These are phyloP conservation scores for Rhinoderma darwinii DNA, from an alignment of 2,113 vertebrate species.

Conservation along the genomic window DNA sequence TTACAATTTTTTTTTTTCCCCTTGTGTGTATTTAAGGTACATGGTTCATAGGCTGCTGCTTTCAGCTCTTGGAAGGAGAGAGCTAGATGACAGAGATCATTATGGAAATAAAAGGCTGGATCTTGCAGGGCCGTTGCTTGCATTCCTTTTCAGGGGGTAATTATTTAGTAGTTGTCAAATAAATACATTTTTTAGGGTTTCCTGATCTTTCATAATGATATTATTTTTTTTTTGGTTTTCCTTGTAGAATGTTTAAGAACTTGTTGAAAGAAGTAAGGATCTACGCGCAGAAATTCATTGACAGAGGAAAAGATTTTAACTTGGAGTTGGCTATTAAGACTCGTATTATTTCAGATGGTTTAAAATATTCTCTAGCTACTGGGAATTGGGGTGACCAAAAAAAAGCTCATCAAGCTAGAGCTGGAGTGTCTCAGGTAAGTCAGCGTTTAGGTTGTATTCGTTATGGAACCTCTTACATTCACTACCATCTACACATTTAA, in stretches of 20 bases:
- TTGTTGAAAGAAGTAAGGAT: constrained; percentile 97
- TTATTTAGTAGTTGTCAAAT: not conserved
- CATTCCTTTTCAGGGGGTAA: constrained; percentile 97
- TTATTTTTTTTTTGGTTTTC: not conserved
- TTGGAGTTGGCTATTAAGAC: constrained; percentile 98
- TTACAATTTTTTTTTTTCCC: not conserved
- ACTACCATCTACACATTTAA: not conserved
- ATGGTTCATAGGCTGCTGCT: constrained; percentile 96
- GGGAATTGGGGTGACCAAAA: constrained; percentile 99
- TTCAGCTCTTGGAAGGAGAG: constrained; percentile 91
- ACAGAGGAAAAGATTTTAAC: constrained; percentile 97
- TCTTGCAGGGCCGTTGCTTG: constrained; percentile 93
- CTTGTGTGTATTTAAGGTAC: constrained; percentile 82
- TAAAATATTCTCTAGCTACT: constrained; percentile 96
- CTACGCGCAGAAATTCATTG: constrained; percentile 98
- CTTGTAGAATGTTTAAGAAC: constrained; percentile 96
- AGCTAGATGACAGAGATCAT: constrained; percentile 98
- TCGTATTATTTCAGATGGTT: constrained; percentile 94
- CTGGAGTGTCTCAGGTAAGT: constrained; percentile 94
- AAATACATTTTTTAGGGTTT: not conserved
- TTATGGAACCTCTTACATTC: not conserved
- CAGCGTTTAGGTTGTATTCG: not conserved
- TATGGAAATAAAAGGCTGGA: constrained; percentile 99
- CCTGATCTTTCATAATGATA: not conserved
- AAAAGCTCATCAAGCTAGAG: constrained; percentile 97